Evolutionary conservation across 1,140 invertebrate genomes (phyloP), one percentile per base, ranked within the genome.

Genomic region (Eurosta solidaginis): DNA sequence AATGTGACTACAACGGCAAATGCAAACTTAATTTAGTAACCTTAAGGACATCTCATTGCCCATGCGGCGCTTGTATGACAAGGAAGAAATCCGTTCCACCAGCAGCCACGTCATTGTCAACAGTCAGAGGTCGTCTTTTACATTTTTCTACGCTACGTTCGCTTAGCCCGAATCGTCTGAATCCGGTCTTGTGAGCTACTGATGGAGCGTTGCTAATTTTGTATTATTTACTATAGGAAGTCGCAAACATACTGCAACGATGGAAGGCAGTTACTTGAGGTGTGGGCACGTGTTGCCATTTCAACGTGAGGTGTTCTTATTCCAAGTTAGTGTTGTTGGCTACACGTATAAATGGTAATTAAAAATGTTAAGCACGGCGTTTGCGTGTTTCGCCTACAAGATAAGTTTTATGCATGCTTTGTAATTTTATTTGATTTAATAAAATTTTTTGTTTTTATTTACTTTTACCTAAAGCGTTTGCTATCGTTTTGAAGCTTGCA

Each of bases 301-400:
- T n/a, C n/a, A n/a, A n/a, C 33, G 27, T 68, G 59, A 2, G 22
- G 73, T 74, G 73, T 44, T 22, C 44, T 47, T 74, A 42, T 47
- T 74, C 3, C 27, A 42, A 12, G 22, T 7, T 12, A 10, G 27
- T 42, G 22, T 10, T 5, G 42, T 7, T 45, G 44, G 44, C 44
- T 12, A 47, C 73, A 74, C 73, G 42, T 74, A 45, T 74, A 74
- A 74, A 74, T 74, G 73, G 73, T 74, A 74, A 74, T 74, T 74
- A 74, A 74, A 74, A 74, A 45, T 74, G 73, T 74, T 74, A 74
- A 47, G 73, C 73, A 74, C 42, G 45, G 27, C 73, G 73, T 74
- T 74, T 45, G 73, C 73, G 73, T 74, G 73, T 74, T 74, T 74
- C 45, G 73, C 40, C 44, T 74, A 22, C 44, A 29, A 47, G 73